Percentiles rank a stretch among this genome's conserved stretches.
Evolutionary conservation across 1,140 invertebrate species (phyloP).

Genomic region (Thalassaphorura encarpata): DNA sequence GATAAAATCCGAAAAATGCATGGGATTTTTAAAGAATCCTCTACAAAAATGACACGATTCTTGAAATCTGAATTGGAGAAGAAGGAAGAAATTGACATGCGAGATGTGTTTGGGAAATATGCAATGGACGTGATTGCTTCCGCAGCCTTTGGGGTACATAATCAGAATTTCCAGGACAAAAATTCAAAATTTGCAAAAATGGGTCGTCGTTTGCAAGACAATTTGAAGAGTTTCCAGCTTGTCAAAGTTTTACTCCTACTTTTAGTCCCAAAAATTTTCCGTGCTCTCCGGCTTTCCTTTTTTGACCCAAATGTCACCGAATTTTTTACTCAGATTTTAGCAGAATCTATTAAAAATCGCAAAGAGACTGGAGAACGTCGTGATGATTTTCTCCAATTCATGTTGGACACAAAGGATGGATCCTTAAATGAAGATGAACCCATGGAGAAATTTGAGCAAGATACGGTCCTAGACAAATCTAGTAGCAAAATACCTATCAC

Average conservation of each 20-base stretch:
- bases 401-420: slow-evolving; percentile 17
- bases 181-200: slow-evolving; percentile 18
- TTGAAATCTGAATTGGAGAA: neutral
- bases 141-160: slow-evolving; percentile 34
- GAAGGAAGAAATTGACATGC: slow-evolving; percentile 20
- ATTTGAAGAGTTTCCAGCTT: neutral
- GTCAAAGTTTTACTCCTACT: neutral
- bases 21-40: slow-evolving; percentile 20
- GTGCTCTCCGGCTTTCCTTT: neutral
- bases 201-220: slow-evolving; percentile 4
- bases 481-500: slow-evolving; percentile 1
- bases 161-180: slow-evolving; percentile 8
- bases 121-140: slow-evolving; percentile 16
- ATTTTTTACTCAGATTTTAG: slow-evolving; percentile 3
- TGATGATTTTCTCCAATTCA: slow-evolving; percentile 17
- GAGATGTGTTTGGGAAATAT: slow-evolving; percentile 23
- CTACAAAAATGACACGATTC: neutral
- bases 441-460: neutral
- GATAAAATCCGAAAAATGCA: slow-evolving; percentile 50
- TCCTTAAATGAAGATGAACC: slow-evolving; percentile 11
- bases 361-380: slow-evolving; percentile 8
- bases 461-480: neutral
- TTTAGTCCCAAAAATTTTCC: slow-evolving; percentile 1
- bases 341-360: slow-evolving; percentile 3
- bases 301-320: neutral